These are phyloP conservation scores for Popillia japonica DNA, from an alignment of 1,140 invertebrate species.

Conservation along the genomic window DNA sequence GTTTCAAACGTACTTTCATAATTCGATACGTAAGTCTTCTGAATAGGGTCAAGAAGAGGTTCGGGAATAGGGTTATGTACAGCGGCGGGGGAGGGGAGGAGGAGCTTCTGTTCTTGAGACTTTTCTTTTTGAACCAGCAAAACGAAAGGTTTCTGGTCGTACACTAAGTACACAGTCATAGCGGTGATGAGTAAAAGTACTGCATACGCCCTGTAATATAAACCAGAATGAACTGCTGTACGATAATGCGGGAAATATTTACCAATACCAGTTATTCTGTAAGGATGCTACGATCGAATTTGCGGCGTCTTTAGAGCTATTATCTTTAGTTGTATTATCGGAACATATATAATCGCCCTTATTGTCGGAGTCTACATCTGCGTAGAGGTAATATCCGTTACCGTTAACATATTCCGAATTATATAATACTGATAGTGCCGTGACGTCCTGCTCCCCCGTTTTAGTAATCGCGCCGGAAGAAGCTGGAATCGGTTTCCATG, in stretches of 20 bases:
- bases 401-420: constrained; percentile 77
- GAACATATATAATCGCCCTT: constrained; percentile 13
- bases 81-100: no score
- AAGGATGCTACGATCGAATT: not conserved
- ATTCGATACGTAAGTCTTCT: constrained; percentile 67
- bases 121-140: no score
- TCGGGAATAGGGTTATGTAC: not conserved
- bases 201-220: not conserved
- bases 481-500: constrained; percentile 75
- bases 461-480: constrained; percentile 57
- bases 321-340: constrained; percentile 22
- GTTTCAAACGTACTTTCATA: constrained; percentile 90
- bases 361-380: constrained; percentile 59
- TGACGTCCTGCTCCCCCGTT: constrained; percentile 57
- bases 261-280: not conserved
- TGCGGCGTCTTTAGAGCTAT: not conserved
- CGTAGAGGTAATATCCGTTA: constrained; percentile 74
- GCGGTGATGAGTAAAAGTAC: not conserved
- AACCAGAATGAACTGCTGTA: no score
- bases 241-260: no score
- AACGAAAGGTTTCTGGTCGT: no score
- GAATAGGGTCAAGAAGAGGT: not conserved
- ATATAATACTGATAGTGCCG: constrained; percentile 73
- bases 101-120: no score
- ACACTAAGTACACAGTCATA: not conserved